Evolutionary conservation across 2,113 vertebrate species (phyloP).

Genomic region (Hippocampus barbouri): DNA sequence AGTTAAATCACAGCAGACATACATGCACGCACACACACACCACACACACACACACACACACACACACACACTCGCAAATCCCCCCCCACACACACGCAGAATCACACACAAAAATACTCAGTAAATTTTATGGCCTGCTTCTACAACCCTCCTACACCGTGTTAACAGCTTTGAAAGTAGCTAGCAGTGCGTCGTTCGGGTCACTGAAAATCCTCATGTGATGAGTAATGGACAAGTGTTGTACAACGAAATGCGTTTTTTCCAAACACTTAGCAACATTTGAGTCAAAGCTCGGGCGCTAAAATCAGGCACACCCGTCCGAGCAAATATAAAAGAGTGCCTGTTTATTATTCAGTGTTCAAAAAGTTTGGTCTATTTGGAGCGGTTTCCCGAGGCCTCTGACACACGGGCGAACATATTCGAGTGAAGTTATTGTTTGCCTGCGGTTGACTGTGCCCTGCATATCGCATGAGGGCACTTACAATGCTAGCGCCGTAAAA

Average conservation of each 20-base stretch:
- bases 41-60: neutral
- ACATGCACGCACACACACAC: neutral
- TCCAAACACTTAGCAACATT: slow-evolving; percentile 4
- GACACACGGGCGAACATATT: neutral
- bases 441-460: neutral
- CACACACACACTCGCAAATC: too few relatives aligned
- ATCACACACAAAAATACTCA: neutral
- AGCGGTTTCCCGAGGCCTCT: neutral
- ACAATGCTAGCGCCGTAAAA: too few relatives aligned
- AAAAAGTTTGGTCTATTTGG: slow-evolving; percentile 6
- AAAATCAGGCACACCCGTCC: slow-evolving; percentile 2
- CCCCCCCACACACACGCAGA: too few relatives aligned
- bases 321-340: slow-evolving; percentile 9
- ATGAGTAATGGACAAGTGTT: slow-evolving; percentile 35
- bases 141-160: slow-evolving; percentile 41
- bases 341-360: slow-evolving; percentile 15
- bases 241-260: slow-evolving; percentile 20
- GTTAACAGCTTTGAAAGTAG: slow-evolving; percentile 37
- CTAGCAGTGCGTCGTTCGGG: slow-evolving; percentile 13
- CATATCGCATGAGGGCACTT: too few relatives aligned
- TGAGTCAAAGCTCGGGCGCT: slow-evolving; percentile 17
- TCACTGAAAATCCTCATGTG: slow-evolving; percentile 31
- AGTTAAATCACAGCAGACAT: neutral
- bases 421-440: neutral
- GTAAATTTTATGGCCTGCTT: slow-evolving; percentile 26